Evolutionary conservation across 2,888 invertebrate genomes (phyloP).

Genomic region (Rhimphoctona megacephalus): DNA sequence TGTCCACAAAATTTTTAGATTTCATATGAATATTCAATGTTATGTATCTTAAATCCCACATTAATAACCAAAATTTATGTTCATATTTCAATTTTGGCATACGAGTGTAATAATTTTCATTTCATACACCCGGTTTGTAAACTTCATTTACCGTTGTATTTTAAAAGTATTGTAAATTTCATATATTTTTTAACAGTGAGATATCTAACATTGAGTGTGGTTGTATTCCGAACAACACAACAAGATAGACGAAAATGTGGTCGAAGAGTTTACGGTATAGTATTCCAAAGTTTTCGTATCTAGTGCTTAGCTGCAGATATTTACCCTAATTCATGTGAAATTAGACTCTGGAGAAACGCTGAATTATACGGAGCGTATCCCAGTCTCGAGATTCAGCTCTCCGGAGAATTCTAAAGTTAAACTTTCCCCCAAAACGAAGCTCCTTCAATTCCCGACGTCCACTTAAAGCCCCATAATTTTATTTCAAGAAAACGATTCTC

Average conservation of each 20-base stretch:
- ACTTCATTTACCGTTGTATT: too few relatives aligned
- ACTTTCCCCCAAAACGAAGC: conserved; percentile 32
- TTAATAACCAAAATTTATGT: too few relatives aligned
- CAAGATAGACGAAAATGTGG: conserved; percentile 31
- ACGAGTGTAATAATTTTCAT: too few relatives aligned
- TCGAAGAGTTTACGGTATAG: conserved; percentile 43
- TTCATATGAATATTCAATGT: too few relatives aligned
- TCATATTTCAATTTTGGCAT: too few relatives aligned
- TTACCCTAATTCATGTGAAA: conserved; percentile 69
- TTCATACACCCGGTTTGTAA: too few relatives aligned
- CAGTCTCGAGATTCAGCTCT: conserved; percentile 39
- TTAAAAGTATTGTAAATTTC: too few relatives aligned
- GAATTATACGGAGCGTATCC: conserved; percentile 59
- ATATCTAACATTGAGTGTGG: neutral
- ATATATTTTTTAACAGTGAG: too few relatives aligned
- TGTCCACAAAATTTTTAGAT: too few relatives aligned
- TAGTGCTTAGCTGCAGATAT: conserved; percentile 68
- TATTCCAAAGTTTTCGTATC: conserved; percentile 64
- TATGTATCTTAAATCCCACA: too few relatives aligned
- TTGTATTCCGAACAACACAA: conserved; percentile 4
- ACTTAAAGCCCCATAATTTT: conserved; percentile 30
- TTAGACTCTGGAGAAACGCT: conserved; percentile 66
- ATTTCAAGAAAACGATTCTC: conserved; percentile 8
- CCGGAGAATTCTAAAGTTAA: conserved; percentile 47
- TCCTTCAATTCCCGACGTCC: conserved; percentile 29